Evolutionary conservation across 2,888 invertebrate species (phyloP), one percentile per base, ranked within the genome.

Genomic region (Chymomyza caudatula): DNA sequence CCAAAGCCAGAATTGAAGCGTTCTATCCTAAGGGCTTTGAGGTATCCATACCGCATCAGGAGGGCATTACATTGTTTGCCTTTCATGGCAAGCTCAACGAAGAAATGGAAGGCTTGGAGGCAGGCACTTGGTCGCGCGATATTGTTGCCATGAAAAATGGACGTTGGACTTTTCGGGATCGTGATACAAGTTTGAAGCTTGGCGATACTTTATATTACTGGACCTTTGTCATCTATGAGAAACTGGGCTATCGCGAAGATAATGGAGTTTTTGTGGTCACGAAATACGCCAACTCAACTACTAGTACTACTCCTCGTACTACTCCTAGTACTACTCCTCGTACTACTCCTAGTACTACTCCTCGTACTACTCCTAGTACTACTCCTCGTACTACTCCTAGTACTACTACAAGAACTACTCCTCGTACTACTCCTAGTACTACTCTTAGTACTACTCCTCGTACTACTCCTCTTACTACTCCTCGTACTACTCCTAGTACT

Each of bases 131-230:
- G 92, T 91, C 94, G 0, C 90, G 92, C 42, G 95, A 95, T 74
- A 93, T 95, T 71, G 85, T 92, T 0, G 93, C 92, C 71, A 88
- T 92, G 0, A 93, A 92, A 74, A 91, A 93, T 65, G 94, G 94
- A 0, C 91, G 92, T 60, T 95, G 94, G 94, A 92, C 91, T 3
- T 95, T 94, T 86, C 91, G 92, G 52, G 94, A 95, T 84, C 91
- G 90, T 2, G 91, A 89, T 13, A 92, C 92, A 0, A 87, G 90
- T 72, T 87, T 96, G 23, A 93, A 94, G 77, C 25, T 84, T 2
- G 95, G 94, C 0, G 95, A 96, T 84, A 92, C 92, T 4, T 90
- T 96, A 19, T 94, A 95, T 87, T 95, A 94, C 87, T 95, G 95
- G 95, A 92, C 94, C 0, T 94, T 94, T 78, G 94, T 94, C 0